phyloP scores from a whole-genome alignment of 2,888 invertebrate genomes.

The Coleophora deauratella region DNA sequence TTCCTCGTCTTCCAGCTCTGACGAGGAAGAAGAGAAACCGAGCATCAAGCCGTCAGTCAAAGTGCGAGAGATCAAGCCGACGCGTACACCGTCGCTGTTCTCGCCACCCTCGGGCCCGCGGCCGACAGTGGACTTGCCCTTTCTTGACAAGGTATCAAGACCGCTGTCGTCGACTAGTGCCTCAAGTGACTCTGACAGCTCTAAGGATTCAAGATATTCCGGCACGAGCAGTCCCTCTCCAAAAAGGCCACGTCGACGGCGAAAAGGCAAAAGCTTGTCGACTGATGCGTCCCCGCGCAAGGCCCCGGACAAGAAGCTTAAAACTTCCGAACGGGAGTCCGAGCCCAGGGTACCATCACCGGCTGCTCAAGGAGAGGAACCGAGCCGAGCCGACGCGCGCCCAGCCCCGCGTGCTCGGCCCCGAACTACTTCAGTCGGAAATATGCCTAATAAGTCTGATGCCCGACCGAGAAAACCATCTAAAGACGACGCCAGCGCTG shows the following conservation, averaged over 20 bases:
- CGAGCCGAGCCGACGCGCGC: slow-evolving; percentile 64
- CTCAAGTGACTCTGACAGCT: slow-evolving; percentile 76
- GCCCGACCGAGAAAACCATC: slow-evolving; percentile 66
- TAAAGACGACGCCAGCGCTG: slow-evolving; percentile 47
- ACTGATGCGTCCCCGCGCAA: slow-evolving; percentile 66
- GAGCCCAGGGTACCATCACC: slow-evolving; percentile 81
- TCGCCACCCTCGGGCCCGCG: slow-evolving; percentile 58
- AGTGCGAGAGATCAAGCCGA: slow-evolving; percentile 58
- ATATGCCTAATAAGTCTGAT: slow-evolving; percentile 76
- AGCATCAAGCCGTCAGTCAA: slow-evolving; percentile 54
- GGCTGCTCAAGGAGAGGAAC: slow-evolving; percentile 85
- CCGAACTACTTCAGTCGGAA: slow-evolving; percentile 79
- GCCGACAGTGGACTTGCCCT: slow-evolving; percentile 81
- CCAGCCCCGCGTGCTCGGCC: slow-evolving; percentile 77
- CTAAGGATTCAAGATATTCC: slow-evolving; percentile 51
- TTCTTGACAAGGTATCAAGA: slow-evolving; percentile 85
- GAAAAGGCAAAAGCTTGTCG: slow-evolving; percentile 54
- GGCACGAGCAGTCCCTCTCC: slow-evolving; percentile 56
- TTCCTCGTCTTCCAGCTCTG: slow-evolving; percentile 76
- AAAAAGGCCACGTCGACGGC: slow-evolving; percentile 55
- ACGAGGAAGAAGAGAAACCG: slow-evolving; percentile 64
- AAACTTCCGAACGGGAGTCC: slow-evolving; percentile 87
- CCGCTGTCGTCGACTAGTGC: slow-evolving; percentile 77
- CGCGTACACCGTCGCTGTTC: slow-evolving; percentile 51
- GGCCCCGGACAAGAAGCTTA: slow-evolving; percentile 87